These are phyloP conservation scores for Brachypalpus laphriformis DNA, from an alignment of 2,888 invertebrate species.

Conservation along the genomic window DNA sequence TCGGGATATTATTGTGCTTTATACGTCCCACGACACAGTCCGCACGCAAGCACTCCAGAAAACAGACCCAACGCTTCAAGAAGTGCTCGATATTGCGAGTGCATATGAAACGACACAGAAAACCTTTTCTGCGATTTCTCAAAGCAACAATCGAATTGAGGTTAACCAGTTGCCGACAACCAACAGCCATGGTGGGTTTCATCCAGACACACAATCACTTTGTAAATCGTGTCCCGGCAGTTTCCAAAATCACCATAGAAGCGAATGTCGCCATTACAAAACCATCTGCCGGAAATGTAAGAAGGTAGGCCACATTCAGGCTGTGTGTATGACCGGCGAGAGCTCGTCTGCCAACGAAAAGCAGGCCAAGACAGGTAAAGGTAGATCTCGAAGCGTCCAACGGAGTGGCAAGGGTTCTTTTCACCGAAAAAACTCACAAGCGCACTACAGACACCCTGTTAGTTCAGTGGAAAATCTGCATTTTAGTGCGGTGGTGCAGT, in stretches of 20 bases:
- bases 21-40: too few species aligned
- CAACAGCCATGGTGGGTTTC: not conserved
- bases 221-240: slow-evolving; percentile 1
- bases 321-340: not conserved
- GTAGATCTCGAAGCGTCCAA: not conserved
- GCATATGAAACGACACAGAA: not conserved
- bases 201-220: not conserved
- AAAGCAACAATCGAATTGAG: not conserved
- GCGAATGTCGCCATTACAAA: slow-evolving; percentile 12
- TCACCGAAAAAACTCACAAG: not conserved
- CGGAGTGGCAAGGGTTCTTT: not conserved
- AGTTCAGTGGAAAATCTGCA: not conserved
- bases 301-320: slow-evolving; percentile 4
- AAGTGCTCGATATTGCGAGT: too few species aligned
- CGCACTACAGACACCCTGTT: not conserved
- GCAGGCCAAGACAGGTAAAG: not conserved
- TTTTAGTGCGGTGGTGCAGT: not conserved
- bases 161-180: too few species aligned
- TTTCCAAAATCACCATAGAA: not conserved
- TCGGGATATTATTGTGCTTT: not conserved
- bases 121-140: not conserved
- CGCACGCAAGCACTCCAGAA: too few species aligned
- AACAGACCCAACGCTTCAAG: not conserved
- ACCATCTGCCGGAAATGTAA: not conserved
- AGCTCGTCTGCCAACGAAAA: not conserved